Base-by-base conservation (phyloP, 2,888 invertebrate species). In the Leptopilina drosophilae region DNA sequence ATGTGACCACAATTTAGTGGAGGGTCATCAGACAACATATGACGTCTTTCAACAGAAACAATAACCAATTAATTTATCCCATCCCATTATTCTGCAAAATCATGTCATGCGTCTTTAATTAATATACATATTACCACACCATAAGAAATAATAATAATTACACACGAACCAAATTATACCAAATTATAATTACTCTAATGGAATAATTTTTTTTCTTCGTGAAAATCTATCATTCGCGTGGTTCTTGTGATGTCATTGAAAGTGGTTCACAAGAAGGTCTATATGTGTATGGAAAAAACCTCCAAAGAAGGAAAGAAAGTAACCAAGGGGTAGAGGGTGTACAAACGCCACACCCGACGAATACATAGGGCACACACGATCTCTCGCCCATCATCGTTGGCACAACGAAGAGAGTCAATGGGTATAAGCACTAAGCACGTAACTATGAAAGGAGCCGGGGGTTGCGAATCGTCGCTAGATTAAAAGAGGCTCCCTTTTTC, bases 381-480 rank as follows among this genome's bases (percentile, higher is more conserved):
- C 81, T 83, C 76, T 76, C 77, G 56, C 76, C 64, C 76, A 69
- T 64, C 76, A 69, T 64, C 79, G 78, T 67, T 77, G 78, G 77
- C 33, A 83, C 78, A 82, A 78, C 82, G 79, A 78, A 76, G 77
- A 77, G 82, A 84, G 82, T 84, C 84, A 84, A 84, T 82, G 84
- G 84, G 79, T 79, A 81, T 64, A 78, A 86, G 86, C 85, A 90
- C 87, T 89, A 89, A 90, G 89, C 90, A 87, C 89, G 89, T 90
- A 90, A 90, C 89, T 90, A 88, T 90, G 87, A 91, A 90, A 90
- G 88, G 86, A 88, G 88, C 87, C 86, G 88, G 88, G 87, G 88
- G 88, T 89, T 89, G 88, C 89, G 90, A 91, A 91, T 91, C 90
- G 90, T 91, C 89, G 91, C 90, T 90, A 90, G 91, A 91, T 91